These are phyloP conservation scores for Sturnus vulgaris DNA, from an alignment of 2,113 vertebrate species.

Conservation along the genomic window DNA sequence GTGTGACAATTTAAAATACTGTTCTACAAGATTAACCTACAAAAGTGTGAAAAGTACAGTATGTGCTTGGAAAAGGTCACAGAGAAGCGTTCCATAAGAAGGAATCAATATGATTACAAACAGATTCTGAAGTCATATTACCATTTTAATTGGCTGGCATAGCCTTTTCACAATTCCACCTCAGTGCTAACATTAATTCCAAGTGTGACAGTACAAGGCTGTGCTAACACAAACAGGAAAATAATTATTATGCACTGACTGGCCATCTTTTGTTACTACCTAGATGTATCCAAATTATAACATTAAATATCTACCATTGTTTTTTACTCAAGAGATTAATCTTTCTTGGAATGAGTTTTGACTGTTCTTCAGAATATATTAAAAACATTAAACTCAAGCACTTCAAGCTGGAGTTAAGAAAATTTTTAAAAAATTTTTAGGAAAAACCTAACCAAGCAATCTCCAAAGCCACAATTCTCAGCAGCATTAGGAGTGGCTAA, in stretches of 20 bases:
- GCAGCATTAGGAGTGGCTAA: not conserved
- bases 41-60: constrained; percentile 3
- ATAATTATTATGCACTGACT: not conserved
- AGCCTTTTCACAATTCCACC: not conserved
- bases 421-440: rapidly evolving
- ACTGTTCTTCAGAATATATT: not conserved
- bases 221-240: constrained; percentile 10
- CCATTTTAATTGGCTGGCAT: constrained; percentile 24
- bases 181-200: not conserved
- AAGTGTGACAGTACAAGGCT: not conserved
- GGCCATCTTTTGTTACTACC: not conserved
- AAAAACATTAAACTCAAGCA: not conserved
- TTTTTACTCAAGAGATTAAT: not conserved
- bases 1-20: constrained; percentile 18
- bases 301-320: not conserved
- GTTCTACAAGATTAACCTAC: constrained; percentile 15
- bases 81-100: not conserved
- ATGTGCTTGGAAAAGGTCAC: constrained; percentile 8
- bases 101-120: constrained; percentile 19
- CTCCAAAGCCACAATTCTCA: not conserved
- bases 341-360: not conserved
- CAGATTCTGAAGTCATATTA: not conserved
- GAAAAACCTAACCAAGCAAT: not conserved
- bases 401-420: not conserved
- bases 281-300: not conserved